phyloP scores from a whole-genome alignment of 2,113 vertebrate genomes.

The Suncus etruscus region DNA sequence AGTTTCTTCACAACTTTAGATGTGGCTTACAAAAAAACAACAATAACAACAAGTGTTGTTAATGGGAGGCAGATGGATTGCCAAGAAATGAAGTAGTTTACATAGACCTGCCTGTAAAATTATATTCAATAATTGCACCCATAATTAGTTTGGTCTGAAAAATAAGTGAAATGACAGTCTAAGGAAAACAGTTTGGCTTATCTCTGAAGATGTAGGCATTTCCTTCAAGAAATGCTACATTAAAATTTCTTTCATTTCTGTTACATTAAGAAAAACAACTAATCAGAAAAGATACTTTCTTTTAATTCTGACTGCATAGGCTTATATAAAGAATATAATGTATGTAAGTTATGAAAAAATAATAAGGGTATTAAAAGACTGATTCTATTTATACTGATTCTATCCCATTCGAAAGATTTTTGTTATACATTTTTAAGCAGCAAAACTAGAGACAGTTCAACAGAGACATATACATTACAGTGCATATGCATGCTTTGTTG shows the following conservation, averaged over 20 bases:
- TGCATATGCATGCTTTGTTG: slow-evolving; percentile 14
- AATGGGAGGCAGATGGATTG: slow-evolving; percentile 84
- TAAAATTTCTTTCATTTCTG: slow-evolving; percentile 52
- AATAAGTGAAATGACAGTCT: slow-evolving; percentile 51
- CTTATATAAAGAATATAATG: slow-evolving; percentile 8
- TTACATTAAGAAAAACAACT: slow-evolving; percentile 53
- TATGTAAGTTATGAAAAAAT: background rate
- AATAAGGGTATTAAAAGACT: slow-evolving; percentile 44
- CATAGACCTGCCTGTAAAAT: slow-evolving; percentile 85
- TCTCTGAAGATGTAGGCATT: slow-evolving; percentile 52
- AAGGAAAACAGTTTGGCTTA: slow-evolving; percentile 37
- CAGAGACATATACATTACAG: slow-evolving; percentile 22
- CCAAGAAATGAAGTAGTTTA: slow-evolving; percentile 85
- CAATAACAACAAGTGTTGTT: slow-evolving; percentile 63
- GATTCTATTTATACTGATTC: slow-evolving; percentile 23
- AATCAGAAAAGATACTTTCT: slow-evolving; percentile 52
- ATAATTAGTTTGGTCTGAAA: slow-evolving; percentile 83
- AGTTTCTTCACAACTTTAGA: slow-evolving; percentile 71
- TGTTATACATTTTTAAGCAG: slow-evolving; percentile 49
- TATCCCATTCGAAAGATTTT: slow-evolving; percentile 40
- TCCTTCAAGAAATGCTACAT: slow-evolving; percentile 20
- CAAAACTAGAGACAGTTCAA: slow-evolving; percentile 50
- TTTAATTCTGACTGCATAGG: slow-evolving; percentile 24
- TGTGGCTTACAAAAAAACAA: slow-evolving; percentile 65
- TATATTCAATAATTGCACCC: slow-evolving; percentile 85